A percentile compares a stretch with the other conserved stretches of the same genome.
These are phyloP conservation scores for Hymenochirus boettgeri DNA, from an alignment of 2,113 vertebrate species.

Conservation along the genomic window DNA sequence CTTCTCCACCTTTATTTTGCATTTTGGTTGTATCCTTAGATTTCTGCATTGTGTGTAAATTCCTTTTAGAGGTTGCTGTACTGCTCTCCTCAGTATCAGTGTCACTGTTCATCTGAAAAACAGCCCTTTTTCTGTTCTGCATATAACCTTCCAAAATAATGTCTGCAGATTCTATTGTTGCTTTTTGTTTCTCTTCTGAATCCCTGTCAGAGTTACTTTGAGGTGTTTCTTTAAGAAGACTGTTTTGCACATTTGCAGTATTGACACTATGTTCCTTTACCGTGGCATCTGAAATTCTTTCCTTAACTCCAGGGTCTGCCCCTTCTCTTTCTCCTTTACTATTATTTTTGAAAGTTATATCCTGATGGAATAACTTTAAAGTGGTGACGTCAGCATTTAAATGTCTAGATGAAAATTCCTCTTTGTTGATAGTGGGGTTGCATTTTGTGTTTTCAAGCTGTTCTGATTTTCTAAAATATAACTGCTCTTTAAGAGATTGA, in stretches of 20 bases:
- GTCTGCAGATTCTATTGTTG: not conserved
- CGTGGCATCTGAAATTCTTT: not conserved
- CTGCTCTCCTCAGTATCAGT: constrained; percentile 32
- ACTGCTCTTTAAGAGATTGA: not conserved
- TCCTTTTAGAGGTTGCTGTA: not conserved
- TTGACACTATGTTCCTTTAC: not conserved
- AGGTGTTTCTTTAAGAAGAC: not conserved
- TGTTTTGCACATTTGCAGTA: not conserved
- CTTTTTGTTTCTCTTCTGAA: too few species aligned
- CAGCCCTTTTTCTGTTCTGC: constrained; percentile 37
- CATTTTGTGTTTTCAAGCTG: not conserved
- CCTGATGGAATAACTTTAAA: not conserved
- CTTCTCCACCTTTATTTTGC: not conserved
- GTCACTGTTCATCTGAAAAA: not conserved
- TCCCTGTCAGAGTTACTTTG: not conserved
- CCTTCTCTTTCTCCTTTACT: not conserved
- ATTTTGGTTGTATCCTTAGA: constrained; percentile 11
- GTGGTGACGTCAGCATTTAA: not conserved
- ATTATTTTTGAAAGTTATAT: not conserved
- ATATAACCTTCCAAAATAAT: not conserved
- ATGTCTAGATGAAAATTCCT: not conserved
- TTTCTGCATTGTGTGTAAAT: constrained; percentile 25
- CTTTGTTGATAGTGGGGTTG: not conserved
- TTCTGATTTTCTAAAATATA: not conserved
- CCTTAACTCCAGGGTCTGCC: not conserved